Evolutionary conservation across 2,888 invertebrate species (phyloP).

Genomic region (Stenodera caucasica): DNA sequence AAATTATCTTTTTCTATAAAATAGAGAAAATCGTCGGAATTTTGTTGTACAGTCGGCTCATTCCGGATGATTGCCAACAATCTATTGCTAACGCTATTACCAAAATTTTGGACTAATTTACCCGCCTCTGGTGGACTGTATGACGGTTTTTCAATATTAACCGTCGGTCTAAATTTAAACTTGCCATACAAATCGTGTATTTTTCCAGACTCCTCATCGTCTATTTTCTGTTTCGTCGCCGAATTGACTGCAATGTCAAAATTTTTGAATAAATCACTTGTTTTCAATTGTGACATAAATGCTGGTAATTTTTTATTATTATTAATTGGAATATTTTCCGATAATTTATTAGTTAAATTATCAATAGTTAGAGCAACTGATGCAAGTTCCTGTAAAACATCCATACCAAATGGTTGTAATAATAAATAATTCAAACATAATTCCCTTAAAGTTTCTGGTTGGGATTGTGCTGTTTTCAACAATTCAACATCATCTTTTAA

Average conservation of each 20-base stretch:
- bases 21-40: constrained; percentile 24
- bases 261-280: constrained; percentile 11
- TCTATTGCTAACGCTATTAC: constrained; percentile 54
- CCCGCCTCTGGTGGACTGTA: neutral
- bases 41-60: constrained; percentile 29
- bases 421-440: constrained; percentile 68
- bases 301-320: constrained; percentile 22
- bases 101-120: neutral
- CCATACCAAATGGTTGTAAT: constrained; percentile 69
- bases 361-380: constrained; percentile 61
- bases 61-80: constrained; percentile 66
- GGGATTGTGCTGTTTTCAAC: constrained; percentile 19
- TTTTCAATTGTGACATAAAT: constrained; percentile 24
- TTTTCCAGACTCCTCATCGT: constrained; percentile 62
- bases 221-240: constrained; percentile 54
- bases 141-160: constrained; percentile 42
- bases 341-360: constrained; percentile 35
- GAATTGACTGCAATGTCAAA: constrained; percentile 34
- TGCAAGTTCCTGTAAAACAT: constrained; percentile 70
- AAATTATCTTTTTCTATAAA: constrained; percentile 30
- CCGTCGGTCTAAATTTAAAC: constrained; percentile 63
- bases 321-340: constrained; percentile 19
- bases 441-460: constrained; percentile 59
- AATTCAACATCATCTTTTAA: constrained; percentile 57
- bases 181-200: constrained; percentile 71